Conservation (phyloP, 1,140 invertebrate species). For the Halesus radiatus region DNA sequence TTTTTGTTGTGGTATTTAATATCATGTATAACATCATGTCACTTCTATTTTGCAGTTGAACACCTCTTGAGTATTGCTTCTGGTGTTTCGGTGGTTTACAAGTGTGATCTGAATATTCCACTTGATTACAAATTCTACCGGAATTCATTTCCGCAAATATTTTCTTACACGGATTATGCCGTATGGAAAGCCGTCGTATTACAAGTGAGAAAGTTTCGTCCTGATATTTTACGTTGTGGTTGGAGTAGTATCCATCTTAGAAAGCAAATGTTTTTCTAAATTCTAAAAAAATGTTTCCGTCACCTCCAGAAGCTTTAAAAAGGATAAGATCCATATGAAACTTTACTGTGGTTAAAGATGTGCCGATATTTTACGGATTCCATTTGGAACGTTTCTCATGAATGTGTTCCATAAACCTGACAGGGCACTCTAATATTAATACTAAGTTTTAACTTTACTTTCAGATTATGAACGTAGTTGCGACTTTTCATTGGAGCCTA, state of each 20-base stretch:
- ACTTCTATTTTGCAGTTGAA: slow-evolving; percentile 6
- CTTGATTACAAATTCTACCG: slow-evolving; percentile 6
- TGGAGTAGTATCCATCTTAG: no score
- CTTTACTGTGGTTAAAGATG: no score
- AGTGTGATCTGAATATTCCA: not conserved
- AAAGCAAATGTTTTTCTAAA: no score
- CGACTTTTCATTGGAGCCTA: slow-evolving; percentile 75
- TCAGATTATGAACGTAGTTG: slow-evolving; percentile 63
- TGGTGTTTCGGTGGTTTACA: slow-evolving; percentile 2
- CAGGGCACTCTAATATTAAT: not conserved
- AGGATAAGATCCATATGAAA: no score
- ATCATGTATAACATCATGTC: not conserved
- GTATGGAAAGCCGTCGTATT: not conserved
- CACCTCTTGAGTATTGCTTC: slow-evolving; percentile 24
- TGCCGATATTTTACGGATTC: no score
- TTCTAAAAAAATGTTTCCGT: no score
- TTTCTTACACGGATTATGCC: slow-evolving; percentile 13
- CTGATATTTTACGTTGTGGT: no score
- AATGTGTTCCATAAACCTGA: no score
- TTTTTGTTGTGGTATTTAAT: no score
- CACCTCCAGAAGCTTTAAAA: no score
- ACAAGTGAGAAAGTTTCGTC: slow-evolving; percentile 3
- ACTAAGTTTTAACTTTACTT: slow-evolving; percentile 4
- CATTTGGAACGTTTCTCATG: no score
- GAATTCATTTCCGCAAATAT: slow-evolving; percentile 12